Evolutionary conservation across 2,113 vertebrate species (phyloP).

Genomic region (Budorcas taxicolor): DNA sequence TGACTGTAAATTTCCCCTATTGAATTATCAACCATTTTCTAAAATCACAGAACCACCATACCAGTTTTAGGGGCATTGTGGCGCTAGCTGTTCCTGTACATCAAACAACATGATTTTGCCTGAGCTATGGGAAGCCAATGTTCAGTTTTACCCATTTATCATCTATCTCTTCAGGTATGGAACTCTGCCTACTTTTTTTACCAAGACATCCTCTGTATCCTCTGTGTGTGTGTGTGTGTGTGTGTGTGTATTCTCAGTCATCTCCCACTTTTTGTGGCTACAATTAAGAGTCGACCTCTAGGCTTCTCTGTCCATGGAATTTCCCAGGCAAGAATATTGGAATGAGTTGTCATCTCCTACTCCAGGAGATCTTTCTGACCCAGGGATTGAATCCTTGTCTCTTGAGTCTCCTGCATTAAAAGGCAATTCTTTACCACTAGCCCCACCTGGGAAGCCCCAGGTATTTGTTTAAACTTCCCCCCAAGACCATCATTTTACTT

Average conservation of each 20-base stretch:
- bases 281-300: background rate
- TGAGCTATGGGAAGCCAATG: background rate
- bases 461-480: background rate
- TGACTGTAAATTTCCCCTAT: background rate
- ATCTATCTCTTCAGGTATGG: background rate
- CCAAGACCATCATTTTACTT: background rate
- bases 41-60: background rate
- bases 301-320: background rate
- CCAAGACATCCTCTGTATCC: background rate
- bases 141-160: too few relatives aligned
- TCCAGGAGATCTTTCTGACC: background rate
- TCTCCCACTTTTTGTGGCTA: background rate
- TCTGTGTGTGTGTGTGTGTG: background rate
- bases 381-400: background rate
- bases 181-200: background rate
- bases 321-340: background rate
- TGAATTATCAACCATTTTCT: background rate
- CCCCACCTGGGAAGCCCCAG: rapidly evolving
- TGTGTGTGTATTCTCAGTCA: background rate
- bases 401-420: background rate
- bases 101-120: background rate
- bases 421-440: background rate
- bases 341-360: background rate
- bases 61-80: background rate
- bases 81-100: background rate